phyloP scores from a whole-genome alignment of 2,888 invertebrate species.

The Theretra japonica region DNA sequence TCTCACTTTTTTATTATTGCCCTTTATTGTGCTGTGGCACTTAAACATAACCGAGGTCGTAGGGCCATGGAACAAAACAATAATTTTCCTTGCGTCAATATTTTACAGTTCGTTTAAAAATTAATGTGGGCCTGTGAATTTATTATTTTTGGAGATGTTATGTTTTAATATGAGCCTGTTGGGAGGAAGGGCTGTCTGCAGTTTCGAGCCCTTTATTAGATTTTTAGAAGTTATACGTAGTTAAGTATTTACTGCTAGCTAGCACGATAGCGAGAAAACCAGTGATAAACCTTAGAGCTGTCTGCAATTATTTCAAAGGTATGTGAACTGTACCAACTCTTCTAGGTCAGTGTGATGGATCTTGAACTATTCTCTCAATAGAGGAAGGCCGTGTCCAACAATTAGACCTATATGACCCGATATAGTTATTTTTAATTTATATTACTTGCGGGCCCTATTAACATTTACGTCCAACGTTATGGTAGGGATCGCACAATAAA shows the following conservation, averaged over 20 bases:
- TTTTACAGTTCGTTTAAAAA: conserved; percentile 44
- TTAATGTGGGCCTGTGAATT: conserved; percentile 57
- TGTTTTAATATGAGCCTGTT: no score
- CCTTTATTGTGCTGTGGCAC: conserved; percentile 66
- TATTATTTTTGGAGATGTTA: conserved; percentile 38
- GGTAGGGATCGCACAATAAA: conserved; percentile 13
- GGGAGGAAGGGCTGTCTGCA: no score
- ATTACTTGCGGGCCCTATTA: conserved; percentile 49
- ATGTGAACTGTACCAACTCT: no score
- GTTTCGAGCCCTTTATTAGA: no score
- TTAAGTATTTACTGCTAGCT: no score
- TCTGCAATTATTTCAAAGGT: no score
- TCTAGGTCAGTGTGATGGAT: no score
- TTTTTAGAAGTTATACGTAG: no score
- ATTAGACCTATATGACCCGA: conserved; percentile 34
- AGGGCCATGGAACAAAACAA: conserved; percentile 60
- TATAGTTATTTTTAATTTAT: conserved; percentile 55
- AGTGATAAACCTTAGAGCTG: no score
- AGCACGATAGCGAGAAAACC: no score
- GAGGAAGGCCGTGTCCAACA: not conserved
- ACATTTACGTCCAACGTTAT: conserved; percentile 38
- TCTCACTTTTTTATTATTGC: conserved; percentile 75
- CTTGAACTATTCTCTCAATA: not conserved
- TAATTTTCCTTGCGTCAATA: conserved; percentile 43
- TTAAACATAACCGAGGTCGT: conserved; percentile 65